Percentiles rank a stretch among this genome's conserved stretches.
Evolutionary conservation across 2,113 vertebrate genomes (phyloP).

Genomic region (Ciconia stormi): DNA sequence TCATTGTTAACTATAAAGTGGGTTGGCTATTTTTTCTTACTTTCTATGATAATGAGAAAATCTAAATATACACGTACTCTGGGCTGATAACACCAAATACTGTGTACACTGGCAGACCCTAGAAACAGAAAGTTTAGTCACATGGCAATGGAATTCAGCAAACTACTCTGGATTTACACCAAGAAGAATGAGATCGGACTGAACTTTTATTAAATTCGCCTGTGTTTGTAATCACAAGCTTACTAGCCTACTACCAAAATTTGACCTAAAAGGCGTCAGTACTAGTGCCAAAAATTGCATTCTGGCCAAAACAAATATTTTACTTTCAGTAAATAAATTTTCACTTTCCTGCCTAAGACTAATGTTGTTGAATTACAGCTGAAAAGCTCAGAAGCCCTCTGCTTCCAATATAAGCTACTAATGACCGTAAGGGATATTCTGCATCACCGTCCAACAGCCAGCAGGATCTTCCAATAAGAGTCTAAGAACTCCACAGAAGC

Average conservation of each 20-base stretch:
- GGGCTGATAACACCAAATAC: background rate
- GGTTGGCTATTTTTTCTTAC: background rate
- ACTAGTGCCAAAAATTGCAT: background rate
- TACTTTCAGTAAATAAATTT: slow-evolving; percentile 45
- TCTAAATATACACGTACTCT: background rate
- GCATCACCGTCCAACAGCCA: background rate
- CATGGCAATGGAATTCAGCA: background rate
- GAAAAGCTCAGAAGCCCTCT: slow-evolving; percentile 7
- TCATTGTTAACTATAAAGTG: background rate
- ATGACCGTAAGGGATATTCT: background rate
- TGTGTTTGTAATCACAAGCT: background rate
- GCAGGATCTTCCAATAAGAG: background rate
- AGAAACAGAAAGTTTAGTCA: background rate
- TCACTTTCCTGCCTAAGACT: background rate
- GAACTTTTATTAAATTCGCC: background rate
- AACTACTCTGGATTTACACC: slow-evolving; percentile 1
- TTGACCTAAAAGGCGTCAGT: background rate
- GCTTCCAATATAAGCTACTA: slow-evolving; percentile 22
- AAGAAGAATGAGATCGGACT: background rate
- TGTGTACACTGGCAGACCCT: background rate
- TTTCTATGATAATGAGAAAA: background rate
- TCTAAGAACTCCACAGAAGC: background rate
- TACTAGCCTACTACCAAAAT: slow-evolving; percentile 17
- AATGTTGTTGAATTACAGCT: background rate
- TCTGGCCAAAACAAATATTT: slow-evolving; percentile 48